Conservation (phyloP, 2,113 vertebrate species). For the Sapayoa aenigma region DNA sequence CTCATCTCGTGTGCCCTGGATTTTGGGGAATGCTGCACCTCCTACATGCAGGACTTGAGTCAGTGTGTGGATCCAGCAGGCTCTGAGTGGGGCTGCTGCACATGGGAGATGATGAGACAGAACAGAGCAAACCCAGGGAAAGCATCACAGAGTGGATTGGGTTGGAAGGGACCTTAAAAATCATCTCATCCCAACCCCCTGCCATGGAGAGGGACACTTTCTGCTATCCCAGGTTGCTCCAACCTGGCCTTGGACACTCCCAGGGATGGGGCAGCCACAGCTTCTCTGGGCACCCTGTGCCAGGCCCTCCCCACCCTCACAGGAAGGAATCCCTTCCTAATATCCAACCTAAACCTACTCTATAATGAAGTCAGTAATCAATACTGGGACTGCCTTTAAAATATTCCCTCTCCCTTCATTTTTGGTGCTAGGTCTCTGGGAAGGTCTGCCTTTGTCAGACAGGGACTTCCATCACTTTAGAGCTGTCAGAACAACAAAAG, state of each 20-base stretch:
- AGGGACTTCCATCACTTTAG: neutral
- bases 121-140: neutral
- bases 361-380: neutral
- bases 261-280: neutral
- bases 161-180: neutral
- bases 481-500: neutral
- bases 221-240: neutral
- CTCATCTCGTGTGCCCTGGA: neutral
- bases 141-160: neutral
- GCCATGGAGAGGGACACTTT: neutral
- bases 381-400: neutral
- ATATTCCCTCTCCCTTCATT: neutral
- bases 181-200: neutral
- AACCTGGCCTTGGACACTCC: neutral
- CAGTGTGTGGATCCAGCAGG: neutral
- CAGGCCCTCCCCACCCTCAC: neutral
- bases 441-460: neutral
- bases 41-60: neutral
- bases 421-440: neutral
- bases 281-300: neutral
- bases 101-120: neutral
- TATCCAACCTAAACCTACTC: neutral
- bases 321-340: neutral
- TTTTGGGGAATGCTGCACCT: neutral
- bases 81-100: neutral